Evolutionary conservation across 1,140 invertebrate genomes (phyloP).

Genomic region (Zaprionus tsacasi): DNA sequence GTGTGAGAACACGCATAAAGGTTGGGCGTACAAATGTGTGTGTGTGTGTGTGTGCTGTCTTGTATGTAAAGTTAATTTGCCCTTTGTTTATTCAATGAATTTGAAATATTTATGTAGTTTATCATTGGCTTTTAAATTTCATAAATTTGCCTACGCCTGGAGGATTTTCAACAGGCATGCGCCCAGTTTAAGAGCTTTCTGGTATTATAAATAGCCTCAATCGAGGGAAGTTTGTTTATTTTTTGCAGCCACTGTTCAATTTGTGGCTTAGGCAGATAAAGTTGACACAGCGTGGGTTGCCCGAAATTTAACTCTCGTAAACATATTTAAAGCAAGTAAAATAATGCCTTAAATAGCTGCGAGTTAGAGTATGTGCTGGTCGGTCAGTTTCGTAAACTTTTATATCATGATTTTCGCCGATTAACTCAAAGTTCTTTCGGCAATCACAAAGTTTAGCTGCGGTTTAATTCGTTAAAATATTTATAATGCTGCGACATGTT

Average conservation of each 20-base stretch:
- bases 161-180: conserved; percentile 1
- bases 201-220: conserved; percentile 21
- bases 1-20: conserved; percentile 14
- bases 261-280: background rate
- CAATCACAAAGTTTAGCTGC: conserved; percentile 1
- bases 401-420: background rate
- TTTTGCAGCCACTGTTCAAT: conserved; percentile 1
- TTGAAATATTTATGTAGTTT: conserved; percentile 51
- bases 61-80: conserved; percentile 54
- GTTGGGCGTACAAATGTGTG: conserved; percentile 17
- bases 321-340: background rate
- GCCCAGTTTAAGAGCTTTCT: no score
- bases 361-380: background rate
- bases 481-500: background rate
- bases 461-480: conserved; percentile 17
- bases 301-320: background rate
- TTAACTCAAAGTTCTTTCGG: background rate
- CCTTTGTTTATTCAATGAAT: conserved; percentile 59
- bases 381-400: background rate
- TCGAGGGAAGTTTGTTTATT: conserved; percentile 1
- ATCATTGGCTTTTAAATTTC: conserved; percentile 53
- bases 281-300: background rate
- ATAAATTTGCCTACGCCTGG: conserved; percentile 16
- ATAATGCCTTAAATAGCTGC: background rate
- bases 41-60: conserved; percentile 26